Conservation (phyloP, 2,113 vertebrate species). For the Hirundichthys speculiger region DNA sequence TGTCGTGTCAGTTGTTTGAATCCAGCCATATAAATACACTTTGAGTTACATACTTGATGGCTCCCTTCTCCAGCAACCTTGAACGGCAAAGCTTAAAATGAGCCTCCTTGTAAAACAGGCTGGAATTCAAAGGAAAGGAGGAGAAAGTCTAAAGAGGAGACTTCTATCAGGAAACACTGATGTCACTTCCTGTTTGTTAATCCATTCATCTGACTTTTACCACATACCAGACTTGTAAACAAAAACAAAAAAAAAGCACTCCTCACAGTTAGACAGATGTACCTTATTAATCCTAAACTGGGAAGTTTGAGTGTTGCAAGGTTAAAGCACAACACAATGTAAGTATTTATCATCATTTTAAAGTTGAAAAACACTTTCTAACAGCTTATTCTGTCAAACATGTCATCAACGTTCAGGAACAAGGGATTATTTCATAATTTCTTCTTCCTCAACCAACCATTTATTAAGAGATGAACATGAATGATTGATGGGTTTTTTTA, state of each 20-base stretch:
- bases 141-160: conserved; percentile 33
- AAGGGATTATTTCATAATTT: background rate
- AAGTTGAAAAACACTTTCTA: conserved; percentile 1
- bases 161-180: too few species aligned
- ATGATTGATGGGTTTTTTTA: background rate
- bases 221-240: conserved; percentile 28
- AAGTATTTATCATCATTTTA: too few species aligned
- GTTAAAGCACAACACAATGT: too few species aligned
- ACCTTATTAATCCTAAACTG: too few species aligned
- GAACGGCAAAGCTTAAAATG: too few species aligned
- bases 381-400: conserved; percentile 9
- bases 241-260: background rate
- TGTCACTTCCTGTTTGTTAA: too few species aligned
- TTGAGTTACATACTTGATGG: too few species aligned
- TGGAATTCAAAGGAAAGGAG: conserved; percentile 49
- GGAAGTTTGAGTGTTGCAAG: too few species aligned
- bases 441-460: background rate
- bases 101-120: too few species aligned
- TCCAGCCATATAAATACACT: too few species aligned
- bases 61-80: too few species aligned
- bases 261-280: too few species aligned
- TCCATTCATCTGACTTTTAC: conserved; percentile 16
- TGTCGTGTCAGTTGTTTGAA: conserved; percentile 37
- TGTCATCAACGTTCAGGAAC: background rate
- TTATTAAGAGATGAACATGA: conserved; percentile 7